Percentiles rank a stretch among this genome's conserved stretches.
Evolutionary conservation across 2,113 vertebrate species (phyloP).

Genomic region (Albula glossodonta): DNA sequence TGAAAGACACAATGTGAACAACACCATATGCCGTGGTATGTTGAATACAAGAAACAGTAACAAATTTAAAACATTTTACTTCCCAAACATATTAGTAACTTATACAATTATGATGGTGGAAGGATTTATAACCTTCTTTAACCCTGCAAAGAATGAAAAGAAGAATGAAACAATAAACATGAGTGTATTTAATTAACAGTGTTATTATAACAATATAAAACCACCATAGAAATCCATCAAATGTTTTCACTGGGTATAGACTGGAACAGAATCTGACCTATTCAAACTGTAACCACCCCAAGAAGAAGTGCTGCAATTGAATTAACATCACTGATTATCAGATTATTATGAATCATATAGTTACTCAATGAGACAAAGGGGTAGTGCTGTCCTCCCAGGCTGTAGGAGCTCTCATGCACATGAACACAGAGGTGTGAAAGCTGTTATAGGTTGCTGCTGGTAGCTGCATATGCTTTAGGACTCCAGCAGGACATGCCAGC

Average conservation of each 20-base stretch:
- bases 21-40: not conserved
- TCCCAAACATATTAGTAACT: not conserved
- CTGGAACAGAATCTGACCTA: not conserved
- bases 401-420: not conserved
- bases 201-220: not conserved
- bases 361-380: not conserved
- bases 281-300: not conserved
- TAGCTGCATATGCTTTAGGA: conserved; percentile 63
- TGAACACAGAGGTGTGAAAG: not conserved
- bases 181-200: not conserved
- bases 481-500: conserved; percentile 89
- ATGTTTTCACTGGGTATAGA: not conserved
- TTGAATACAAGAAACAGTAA: not conserved
- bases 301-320: not conserved
- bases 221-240: not conserved
- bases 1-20: no score
- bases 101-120: not conserved
- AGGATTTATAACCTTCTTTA: not conserved
- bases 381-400: not conserved
- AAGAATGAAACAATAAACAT: not conserved
- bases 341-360: not conserved
- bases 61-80: not conserved
- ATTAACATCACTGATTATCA: not conserved
- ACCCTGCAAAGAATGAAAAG: not conserved
- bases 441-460: not conserved